Evolutionary conservation across 1,140 invertebrate species (phyloP).

Genomic region (Papilio helenus): DNA sequence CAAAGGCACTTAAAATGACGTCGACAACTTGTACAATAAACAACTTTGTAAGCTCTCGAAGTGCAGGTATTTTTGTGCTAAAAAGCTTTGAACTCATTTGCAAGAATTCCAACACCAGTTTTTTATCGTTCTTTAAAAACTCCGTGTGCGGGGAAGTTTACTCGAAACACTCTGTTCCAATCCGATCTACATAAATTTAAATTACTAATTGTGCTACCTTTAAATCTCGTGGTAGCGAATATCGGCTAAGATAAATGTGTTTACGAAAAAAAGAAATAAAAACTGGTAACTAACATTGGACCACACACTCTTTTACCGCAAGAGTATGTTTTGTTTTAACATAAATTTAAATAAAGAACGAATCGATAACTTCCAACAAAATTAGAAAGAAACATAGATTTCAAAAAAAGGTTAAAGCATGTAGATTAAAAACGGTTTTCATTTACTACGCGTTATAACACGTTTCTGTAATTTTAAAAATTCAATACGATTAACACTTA

Average conservation of each 20-base stretch:
- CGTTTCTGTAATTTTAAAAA: slow-evolving; percentile 1
- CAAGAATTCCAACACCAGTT: slow-evolving; percentile 20
- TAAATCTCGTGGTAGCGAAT: slow-evolving; percentile 34
- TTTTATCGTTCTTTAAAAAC: slow-evolving; percentile 36
- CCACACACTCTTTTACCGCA: slow-evolving; percentile 52
- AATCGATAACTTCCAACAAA: not conserved
- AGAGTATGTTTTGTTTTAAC: slow-evolving; percentile 14
- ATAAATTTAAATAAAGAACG: slow-evolving; percentile 7
- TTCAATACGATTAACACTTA: slow-evolving; percentile 23
- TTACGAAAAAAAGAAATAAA: slow-evolving; percentile 5
- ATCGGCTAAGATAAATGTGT: slow-evolving; percentile 17
- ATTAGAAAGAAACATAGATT: not conserved
- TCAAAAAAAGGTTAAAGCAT: too few relatives aligned
- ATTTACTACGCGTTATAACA: not conserved
- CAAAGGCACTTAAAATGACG: slow-evolving; percentile 34
- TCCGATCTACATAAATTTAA: slow-evolving; percentile 49
- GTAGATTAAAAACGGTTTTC: not conserved
- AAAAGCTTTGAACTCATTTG: slow-evolving; percentile 30
- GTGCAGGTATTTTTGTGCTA: slow-evolving; percentile 29
- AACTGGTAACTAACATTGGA: slow-evolving; percentile 31
- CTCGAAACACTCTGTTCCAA: slow-evolving; percentile 44
- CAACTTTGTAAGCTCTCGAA: slow-evolving; percentile 19
- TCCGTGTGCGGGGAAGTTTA: slow-evolving; percentile 36
- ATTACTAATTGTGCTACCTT: slow-evolving; percentile 45
- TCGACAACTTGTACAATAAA: slow-evolving; percentile 28